phyloP scores from a whole-genome alignment of 2,113 vertebrate genomes.

The Petaurus breviceps region DNA sequence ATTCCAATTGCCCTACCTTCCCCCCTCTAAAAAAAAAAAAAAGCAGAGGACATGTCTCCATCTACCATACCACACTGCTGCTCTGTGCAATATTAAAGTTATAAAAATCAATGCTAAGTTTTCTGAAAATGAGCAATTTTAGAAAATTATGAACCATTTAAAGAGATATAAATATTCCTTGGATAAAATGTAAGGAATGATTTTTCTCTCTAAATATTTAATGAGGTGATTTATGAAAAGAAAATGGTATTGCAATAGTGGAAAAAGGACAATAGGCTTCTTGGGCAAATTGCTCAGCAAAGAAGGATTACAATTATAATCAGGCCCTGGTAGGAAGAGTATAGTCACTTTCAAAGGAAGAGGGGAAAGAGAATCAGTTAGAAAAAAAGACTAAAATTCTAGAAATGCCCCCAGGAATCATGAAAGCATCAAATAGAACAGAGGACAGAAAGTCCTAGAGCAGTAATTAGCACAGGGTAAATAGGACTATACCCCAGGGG shows the following conservation, averaged over 20 bases:
- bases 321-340: background rate
- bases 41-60: background rate
- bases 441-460: background rate
- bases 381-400: constrained; percentile 40
- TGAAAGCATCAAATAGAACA: constrained; percentile 1
- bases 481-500: background rate
- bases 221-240: constrained; percentile 64
- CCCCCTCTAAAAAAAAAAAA: too few species aligned
- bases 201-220: constrained; percentile 56
- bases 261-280: constrained; percentile 49
- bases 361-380: constrained; percentile 40
- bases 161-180: constrained; percentile 66
- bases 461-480: background rate
- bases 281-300: constrained; percentile 60
- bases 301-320: background rate
- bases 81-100: constrained; percentile 15
- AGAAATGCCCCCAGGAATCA: constrained; percentile 21
- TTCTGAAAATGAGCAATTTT: constrained; percentile 62
- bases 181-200: constrained; percentile 72
- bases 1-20: too few species aligned
- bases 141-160: constrained; percentile 69
- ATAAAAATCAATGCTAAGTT: constrained; percentile 58
- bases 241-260: constrained; percentile 64
- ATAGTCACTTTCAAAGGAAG: constrained; percentile 12
- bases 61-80: constrained; percentile 17